Evolutionary conservation across 1,140 invertebrate genomes (phyloP), one percentile per base, ranked within the genome.

Genomic region (Zaprionus ghesquierei): DNA sequence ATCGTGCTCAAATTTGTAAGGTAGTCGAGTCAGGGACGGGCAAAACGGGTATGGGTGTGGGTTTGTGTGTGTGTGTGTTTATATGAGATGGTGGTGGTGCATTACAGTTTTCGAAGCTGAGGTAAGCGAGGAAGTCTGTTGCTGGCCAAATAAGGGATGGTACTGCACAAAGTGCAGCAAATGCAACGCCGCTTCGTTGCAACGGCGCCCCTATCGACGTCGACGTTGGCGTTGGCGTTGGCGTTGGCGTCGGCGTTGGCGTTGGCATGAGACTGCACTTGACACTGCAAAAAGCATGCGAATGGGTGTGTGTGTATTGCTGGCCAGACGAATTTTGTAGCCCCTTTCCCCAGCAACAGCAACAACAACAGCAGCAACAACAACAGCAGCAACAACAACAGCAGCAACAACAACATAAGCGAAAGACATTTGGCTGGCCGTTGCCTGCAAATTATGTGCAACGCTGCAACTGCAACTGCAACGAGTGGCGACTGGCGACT

Each of bases 71-170:
- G n/a, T n/a, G n/a, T n/a, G n/a, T n/a, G n/a, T n/a, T n/a, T n/a
- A n/a, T n/a, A n/a, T n/a, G n/a, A n/a, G 38, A 3, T 65, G 41
- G 23, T 27, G n/a, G 2, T 46, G 53, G 23, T 22, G 56, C 59
- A 72, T 84, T 69, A 64, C 61, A 69, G 49, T 61, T 75, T n/a
- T 23, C 22, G 20, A 20, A 38, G 68, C n/a, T 49, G 41, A 22
- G 49, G 49, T 51, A 23, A 23, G 35, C n/a, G n/a, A n/a, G n/a
- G n/a, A 22, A 27, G 61, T 5, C n/a, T 23, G 29, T 61, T 31
- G 50, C 69, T 22, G 65, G 59, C 70, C 70, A 76, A 75, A 86
- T 86, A 86, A 87, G 81, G 81, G 81, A 73, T 86, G 81, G 79
- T 79, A 79, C 81, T 85, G 64, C 61, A 69, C 66, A 72, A 86